Evolutionary conservation across 2,797 vertebrate genomes (phyloP).

Genomic region (Rhabdophis nuchalis): DNA sequence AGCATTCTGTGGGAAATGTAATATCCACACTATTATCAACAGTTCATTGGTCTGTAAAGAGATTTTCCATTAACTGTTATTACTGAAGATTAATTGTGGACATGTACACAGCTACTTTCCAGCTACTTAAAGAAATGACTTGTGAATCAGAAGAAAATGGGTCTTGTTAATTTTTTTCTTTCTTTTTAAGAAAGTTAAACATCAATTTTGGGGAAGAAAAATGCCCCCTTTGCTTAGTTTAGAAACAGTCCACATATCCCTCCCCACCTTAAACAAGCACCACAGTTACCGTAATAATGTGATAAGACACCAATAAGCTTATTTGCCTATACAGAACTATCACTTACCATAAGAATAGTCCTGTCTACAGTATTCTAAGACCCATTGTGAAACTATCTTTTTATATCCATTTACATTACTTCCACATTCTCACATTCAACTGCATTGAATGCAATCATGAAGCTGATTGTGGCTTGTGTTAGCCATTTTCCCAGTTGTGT

Average conservation of each 20-base stretch:
- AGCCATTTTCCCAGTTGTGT: not conserved
- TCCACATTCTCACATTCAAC: not conserved
- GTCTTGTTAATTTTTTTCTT: not conserved
- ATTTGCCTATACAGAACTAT: not conserved
- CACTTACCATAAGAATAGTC: not conserved
- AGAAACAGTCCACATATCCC: not conserved
- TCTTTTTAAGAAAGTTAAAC: not conserved
- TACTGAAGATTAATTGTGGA: slow-evolving; percentile 34
- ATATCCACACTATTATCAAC: slow-evolving; percentile 38
- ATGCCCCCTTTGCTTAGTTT: not conserved
- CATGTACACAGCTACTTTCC: slow-evolving; percentile 19
- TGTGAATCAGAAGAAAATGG: not conserved
- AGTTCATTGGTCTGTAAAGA: slow-evolving; percentile 29
- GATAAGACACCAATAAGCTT: not conserved
- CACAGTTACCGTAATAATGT: not conserved
- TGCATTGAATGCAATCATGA: not conserved
- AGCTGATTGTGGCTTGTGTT: not conserved
- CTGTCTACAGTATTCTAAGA: not conserved
- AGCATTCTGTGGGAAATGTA: slow-evolving; percentile 29
- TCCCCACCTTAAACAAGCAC: not conserved
- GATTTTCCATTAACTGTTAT: slow-evolving; percentile 37
- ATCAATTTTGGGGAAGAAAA: not conserved
- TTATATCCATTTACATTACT: not conserved
- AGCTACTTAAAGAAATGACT: not conserved
- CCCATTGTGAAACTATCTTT: not conserved